phyloP scores from a whole-genome alignment of 2,113 vertebrate species.

The Pristiophorus japonicus region DNA sequence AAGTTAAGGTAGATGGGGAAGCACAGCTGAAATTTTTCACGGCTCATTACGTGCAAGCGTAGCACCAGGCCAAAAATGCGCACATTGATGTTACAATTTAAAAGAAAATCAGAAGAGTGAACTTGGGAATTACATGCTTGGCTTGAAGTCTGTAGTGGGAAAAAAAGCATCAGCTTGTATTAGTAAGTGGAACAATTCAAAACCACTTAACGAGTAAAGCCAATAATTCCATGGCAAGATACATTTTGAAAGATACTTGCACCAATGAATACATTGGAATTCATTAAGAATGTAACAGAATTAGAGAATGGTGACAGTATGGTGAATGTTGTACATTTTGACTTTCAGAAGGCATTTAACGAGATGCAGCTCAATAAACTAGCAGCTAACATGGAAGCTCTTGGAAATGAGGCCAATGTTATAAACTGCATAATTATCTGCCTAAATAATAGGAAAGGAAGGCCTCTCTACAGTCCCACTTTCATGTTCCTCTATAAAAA shows the following conservation, averaged over 20 bases:
- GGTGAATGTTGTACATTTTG: neutral
- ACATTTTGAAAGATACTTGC: neutral
- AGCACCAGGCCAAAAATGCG: neutral
- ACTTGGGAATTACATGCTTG: neutral
- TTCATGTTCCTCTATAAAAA: neutral
- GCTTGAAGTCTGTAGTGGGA: neutral
- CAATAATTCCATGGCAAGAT: neutral
- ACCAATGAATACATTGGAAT: neutral
- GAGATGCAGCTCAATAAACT: neutral
- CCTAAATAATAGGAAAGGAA: neutral
- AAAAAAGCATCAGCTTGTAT: neutral
- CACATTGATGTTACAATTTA: neutral
- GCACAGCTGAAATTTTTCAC: neutral
- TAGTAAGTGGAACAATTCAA: conserved; percentile 17
- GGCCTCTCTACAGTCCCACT: neutral
- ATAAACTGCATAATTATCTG: neutral
- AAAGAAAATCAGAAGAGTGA: conserved; percentile 9
- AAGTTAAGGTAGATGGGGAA: neutral
- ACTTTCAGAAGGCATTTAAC: neutral
- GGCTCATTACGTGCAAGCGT: neutral
- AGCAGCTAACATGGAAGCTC: neutral
- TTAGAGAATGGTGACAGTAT: neutral
- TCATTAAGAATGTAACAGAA: neutral
- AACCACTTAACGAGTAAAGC: neutral
- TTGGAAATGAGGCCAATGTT: neutral